phyloP scores from a whole-genome alignment of 2,888 invertebrate species.

The Drosophila prostipennis region DNA sequence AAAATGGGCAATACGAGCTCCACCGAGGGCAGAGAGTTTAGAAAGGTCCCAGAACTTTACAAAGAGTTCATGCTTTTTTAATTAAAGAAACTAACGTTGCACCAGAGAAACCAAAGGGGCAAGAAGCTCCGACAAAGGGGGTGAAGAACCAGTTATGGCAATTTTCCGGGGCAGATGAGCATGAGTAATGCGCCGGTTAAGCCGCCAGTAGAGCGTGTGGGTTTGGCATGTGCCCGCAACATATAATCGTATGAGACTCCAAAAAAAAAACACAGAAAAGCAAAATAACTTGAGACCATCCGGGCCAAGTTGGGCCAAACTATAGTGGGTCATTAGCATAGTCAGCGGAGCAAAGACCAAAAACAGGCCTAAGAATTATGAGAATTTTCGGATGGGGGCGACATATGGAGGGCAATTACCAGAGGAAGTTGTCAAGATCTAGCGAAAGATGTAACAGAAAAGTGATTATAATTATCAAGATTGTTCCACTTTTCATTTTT shows the following conservation, averaged over 20 bases:
- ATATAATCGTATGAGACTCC: slow-evolving; percentile 28
- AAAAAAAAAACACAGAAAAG: slow-evolving; percentile 5
- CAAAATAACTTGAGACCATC: slow-evolving; percentile 26
- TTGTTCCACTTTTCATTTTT: slow-evolving; percentile 24
- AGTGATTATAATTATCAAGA: slow-evolving; percentile 20
- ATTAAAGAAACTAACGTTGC: slow-evolving; percentile 64
- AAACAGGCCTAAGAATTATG: slow-evolving; percentile 26
- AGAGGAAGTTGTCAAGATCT: slow-evolving; percentile 36
- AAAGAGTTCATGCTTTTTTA: slow-evolving; percentile 62
- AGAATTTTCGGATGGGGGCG: slow-evolving; percentile 19
- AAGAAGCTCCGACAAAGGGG: slow-evolving; percentile 12
- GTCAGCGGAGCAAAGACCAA: slow-evolving; percentile 54
- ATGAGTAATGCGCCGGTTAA: slow-evolving; percentile 44
- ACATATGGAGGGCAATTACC: slow-evolving; percentile 14
- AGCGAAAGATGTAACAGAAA: slow-evolving; percentile 5
- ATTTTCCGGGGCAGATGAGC: slow-evolving; percentile 56
- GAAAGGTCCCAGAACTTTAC: slow-evolving; percentile 41
- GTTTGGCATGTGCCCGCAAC: slow-evolving; percentile 50
- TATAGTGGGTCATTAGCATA: slow-evolving; percentile 57
- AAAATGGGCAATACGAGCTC: slow-evolving; percentile 2
- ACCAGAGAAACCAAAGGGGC: slow-evolving; percentile 25
- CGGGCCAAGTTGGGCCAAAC: slow-evolving; percentile 17
- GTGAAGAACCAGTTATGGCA: slow-evolving; percentile 53
- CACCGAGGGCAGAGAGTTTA: slow-evolving; percentile 7
- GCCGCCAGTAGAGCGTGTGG: slow-evolving; percentile 48